Evolutionary conservation across 2,113 vertebrate species (phyloP), one percentile per base, ranked within the genome.

Genomic region (Narcine bancroftii): DNA sequence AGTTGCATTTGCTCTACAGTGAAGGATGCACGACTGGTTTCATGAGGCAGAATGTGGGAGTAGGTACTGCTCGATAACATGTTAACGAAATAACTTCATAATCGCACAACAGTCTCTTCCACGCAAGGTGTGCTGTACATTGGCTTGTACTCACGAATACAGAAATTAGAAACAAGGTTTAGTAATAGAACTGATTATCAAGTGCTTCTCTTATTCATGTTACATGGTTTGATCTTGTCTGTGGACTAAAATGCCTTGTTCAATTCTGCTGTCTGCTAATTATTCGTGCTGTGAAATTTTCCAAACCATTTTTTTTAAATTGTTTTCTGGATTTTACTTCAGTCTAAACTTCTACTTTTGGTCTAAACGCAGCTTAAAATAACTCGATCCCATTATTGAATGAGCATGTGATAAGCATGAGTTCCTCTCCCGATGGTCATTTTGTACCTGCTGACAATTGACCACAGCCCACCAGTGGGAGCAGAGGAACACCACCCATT

Each of bases 51-150:
- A 7, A 53, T 42, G 81, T 85, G 53, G 81, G 81, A 85, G 50
- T 60, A 85, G 1, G 36, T 60, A 33, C 53, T 60, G 11, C 5
- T 60, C 39, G 13, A 87, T 63, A 33, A 7, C 2, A 56, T 60
- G 33, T 33, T 87, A 87, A 60, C 21, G 81, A 87, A 87, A 60
- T 56, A n/a, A 85, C 33, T 21, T 85, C 33, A 36, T 85, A 87
- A 60, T 42, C 19, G 36, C n/a, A 60, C 53, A n/a, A 36, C 33
- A 63, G n/a, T 13, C 53, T 87, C n/a, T 60, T 63, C 50, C 53
- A 21, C 21, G 15, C 17, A 87, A 56, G 9, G 10, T 9, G 21
- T 87, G 1, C 9, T 60, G n/a, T 63, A 36, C 36, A 53, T 19
- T 87, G 53, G 2, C 56, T 39, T 39, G 1, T 36, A 63, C 53